A percentile compares a stretch with the other conserved stretches of the same genome.
Conservation (phyloP, 2,113 vertebrate species). For the Urocitellus parryii region DNA sequence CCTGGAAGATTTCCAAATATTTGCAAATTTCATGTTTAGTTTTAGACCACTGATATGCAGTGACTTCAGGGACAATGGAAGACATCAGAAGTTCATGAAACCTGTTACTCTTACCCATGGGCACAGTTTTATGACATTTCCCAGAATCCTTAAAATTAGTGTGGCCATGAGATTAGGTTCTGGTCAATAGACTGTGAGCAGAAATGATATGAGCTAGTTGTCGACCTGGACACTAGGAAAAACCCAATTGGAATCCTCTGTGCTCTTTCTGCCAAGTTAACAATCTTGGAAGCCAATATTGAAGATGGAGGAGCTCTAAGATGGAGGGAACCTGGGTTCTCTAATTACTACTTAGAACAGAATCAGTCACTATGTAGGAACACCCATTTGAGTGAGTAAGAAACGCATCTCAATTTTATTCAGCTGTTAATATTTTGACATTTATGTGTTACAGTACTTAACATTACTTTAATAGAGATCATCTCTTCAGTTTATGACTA, state of each 20-base stretch:
- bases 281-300: background rate
- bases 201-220: background rate
- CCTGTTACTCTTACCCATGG: background rate
- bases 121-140: background rate
- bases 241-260: background rate
- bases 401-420: conserved; percentile 35
- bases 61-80: background rate
- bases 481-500: conserved; percentile 42
- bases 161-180: background rate
- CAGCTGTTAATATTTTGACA: conserved; percentile 22
- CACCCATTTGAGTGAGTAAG: background rate
- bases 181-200: background rate
- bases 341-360: conserved; percentile 15
- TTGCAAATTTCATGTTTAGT: background rate
- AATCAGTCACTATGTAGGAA: background rate
- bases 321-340: background rate
- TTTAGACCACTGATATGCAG: background rate
- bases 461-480: background rate
- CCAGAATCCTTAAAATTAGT: background rate
- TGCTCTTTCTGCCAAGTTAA: background rate
- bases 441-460: background rate
- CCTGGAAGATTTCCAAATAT: background rate
- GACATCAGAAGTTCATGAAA: background rate
- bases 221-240: background rate
- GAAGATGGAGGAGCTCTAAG: background rate